Evolutionary conservation across 2,797 vertebrate species (phyloP).

Genomic region (Menidia menidia): DNA sequence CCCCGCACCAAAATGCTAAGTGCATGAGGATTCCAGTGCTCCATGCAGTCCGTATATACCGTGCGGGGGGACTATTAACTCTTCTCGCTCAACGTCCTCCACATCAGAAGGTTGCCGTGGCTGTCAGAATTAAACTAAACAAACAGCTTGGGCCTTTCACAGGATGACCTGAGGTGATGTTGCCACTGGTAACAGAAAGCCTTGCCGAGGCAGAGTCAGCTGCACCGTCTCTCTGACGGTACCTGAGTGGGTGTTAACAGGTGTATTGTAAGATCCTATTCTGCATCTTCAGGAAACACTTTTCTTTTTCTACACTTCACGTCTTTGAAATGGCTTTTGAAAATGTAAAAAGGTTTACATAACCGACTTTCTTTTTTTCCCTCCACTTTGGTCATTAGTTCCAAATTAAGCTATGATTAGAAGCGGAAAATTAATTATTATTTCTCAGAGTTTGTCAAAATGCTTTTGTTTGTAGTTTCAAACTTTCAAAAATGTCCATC

Average conservation of each 20-base stretch:
- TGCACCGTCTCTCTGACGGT: conserved; percentile 18
- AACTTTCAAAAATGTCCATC: too few relatives aligned
- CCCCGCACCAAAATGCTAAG: too few relatives aligned
- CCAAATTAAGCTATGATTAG: too few relatives aligned
- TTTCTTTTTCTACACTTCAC: conserved; percentile 18
- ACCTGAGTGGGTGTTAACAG: conserved; percentile 49
- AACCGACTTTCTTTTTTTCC: not conserved
- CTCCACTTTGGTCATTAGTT: not conserved
- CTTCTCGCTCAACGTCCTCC: conserved; percentile 15
- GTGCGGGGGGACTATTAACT: conserved; percentile 19
- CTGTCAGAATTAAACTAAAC: conserved; percentile 32
- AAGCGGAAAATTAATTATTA: too few relatives aligned
- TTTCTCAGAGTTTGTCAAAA: too few relatives aligned
- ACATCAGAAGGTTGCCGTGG: conserved; percentile 18
- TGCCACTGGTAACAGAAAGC: conserved; percentile 48
- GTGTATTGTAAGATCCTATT: conserved; percentile 11
- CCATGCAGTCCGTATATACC: not conserved
- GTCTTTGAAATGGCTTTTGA: not conserved
- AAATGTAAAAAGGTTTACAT: not conserved
- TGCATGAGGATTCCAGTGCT: conserved; percentile 3
- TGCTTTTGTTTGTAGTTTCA: too few relatives aligned
- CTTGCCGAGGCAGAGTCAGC: conserved; percentile 22
- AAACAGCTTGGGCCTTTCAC: conserved; percentile 29
- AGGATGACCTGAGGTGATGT: conserved; percentile 40
- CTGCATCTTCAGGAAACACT: conserved; percentile 19